Evolutionary conservation across 2,888 invertebrate genomes (phyloP), one percentile per base, ranked within the genome.

Genomic region (Tipula lateralis): DNA sequence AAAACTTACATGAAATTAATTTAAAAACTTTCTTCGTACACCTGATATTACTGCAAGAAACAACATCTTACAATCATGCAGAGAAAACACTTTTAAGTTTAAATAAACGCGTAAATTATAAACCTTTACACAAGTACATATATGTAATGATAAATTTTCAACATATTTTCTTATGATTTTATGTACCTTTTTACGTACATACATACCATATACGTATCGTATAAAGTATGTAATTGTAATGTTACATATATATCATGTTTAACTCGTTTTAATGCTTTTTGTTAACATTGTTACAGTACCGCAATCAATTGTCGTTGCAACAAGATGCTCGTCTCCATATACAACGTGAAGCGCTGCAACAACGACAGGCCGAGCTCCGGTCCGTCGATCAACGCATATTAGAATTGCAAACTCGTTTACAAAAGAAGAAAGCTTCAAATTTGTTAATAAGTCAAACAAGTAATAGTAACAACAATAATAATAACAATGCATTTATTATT

Each of bases 281-380:
- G 2, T 84, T 83, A 66, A 19, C 81, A 87, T 86, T 85, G 85
- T 92, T 92, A 13, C 92, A 98, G 98, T 97, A 97, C 89, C 96
- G 98, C 86, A 98, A 98, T 92, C 98, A 98, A 91, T 92, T 98
- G 91, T 97, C 97, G 91, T 96, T 98, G 90, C 97, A 98, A 90
- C 98, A 97, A 91, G 97, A 95, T 91, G 96, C 95, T 87, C 93
- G 97, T 87, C 92, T 99, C 87, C 95, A 95, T 86, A 95, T 96
- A 87, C 98, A 98, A 90, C 92, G 96, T 86, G 96, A 97, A 88
- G 95, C 96, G 81, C 91, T 98, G 87, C 95, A 95, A 85, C 96
- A 96, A 87, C 92, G 96, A 84, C 97, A 97, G 89, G 96, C 97
- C 87, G 98, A 99, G 91, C 94, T 98, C 92, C 93, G 95, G 85